Conservation (phyloP, 2,113 vertebrate species). For the Mesoclemmys tuberculata region DNA sequence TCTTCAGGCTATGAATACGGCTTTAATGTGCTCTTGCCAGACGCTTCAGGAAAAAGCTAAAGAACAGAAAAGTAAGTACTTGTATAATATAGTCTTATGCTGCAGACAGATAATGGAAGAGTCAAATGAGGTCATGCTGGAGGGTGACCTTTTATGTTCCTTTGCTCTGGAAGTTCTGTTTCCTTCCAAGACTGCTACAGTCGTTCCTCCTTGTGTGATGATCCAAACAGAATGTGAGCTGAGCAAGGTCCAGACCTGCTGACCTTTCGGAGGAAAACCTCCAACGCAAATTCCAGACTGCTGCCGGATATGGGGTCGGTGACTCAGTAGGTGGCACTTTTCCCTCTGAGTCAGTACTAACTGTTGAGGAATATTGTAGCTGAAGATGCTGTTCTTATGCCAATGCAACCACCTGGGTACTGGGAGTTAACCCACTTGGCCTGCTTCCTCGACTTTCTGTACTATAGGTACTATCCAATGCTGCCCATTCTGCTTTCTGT, state of each 20-base stretch:
- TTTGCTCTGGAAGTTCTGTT: neutral
- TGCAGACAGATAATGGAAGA: neutral
- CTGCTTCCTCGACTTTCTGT: neutral
- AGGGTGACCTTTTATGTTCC: neutral
- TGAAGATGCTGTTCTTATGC: neutral
- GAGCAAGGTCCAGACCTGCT: neutral
- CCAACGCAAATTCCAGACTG: neutral
- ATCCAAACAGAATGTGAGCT: neutral
- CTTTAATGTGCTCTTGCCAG: constrained; percentile 48
- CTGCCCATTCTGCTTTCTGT: neutral
- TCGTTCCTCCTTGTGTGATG: neutral
- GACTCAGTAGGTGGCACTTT: neutral
- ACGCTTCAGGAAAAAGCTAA: constrained; percentile 54
- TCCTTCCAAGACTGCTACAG: neutral
- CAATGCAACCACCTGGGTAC: neutral
- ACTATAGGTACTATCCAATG: neutral
- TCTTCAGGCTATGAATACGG: constrained; percentile 55
- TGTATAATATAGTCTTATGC: neutral
- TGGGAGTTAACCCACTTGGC: neutral
- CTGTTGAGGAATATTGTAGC: neutral
- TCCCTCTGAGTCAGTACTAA: neutral
- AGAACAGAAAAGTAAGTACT: constrained; percentile 77
- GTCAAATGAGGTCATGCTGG: neutral
- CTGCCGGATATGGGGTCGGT: neutral
- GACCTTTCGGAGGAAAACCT: neutral